Evolutionary conservation across 2,113 vertebrate genomes (phyloP).

Genomic region (Speoplatyrhinus poulsoni): DNA sequence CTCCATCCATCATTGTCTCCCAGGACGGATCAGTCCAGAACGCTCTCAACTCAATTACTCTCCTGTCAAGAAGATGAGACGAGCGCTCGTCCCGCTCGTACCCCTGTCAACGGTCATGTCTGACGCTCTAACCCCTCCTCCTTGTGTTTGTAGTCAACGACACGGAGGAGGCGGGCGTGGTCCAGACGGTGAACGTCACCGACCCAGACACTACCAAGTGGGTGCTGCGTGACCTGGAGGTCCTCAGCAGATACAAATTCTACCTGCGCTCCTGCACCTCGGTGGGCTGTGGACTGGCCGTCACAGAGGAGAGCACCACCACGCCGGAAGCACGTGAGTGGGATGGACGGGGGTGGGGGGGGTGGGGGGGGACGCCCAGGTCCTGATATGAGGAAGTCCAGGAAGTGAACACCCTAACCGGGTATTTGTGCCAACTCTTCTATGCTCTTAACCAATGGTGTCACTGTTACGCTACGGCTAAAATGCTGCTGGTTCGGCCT

Average conservation of each 20-base stretch:
- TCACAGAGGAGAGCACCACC: slow-evolving; percentile 86
- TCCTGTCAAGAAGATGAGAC: no score
- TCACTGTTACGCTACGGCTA: no score
- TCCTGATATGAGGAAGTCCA: not conserved
- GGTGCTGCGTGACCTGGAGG: slow-evolving; percentile 80
- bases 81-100: not conserved
- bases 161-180: slow-evolving; percentile 80
- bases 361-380: not conserved
- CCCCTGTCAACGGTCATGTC: not conserved
- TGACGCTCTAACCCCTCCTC: not conserved
- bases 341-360: not conserved
- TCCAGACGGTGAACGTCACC: slow-evolving; percentile 80
- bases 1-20: no score
- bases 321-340: slow-evolving; percentile 86
- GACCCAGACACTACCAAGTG: slow-evolving; percentile 77
- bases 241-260: slow-evolving; percentile 90
- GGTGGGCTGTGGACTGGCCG: slow-evolving; percentile 84
- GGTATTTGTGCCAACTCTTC: no score
- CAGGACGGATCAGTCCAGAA: no score
- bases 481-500: no score
- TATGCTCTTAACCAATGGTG: no score
- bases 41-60: no score
- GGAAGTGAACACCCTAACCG: no score
- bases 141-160: slow-evolving; percentile 82
- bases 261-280: slow-evolving; percentile 87